Conservation (phyloP, 2,113 vertebrate genomes). For the Gymnorhina tibicen region DNA sequence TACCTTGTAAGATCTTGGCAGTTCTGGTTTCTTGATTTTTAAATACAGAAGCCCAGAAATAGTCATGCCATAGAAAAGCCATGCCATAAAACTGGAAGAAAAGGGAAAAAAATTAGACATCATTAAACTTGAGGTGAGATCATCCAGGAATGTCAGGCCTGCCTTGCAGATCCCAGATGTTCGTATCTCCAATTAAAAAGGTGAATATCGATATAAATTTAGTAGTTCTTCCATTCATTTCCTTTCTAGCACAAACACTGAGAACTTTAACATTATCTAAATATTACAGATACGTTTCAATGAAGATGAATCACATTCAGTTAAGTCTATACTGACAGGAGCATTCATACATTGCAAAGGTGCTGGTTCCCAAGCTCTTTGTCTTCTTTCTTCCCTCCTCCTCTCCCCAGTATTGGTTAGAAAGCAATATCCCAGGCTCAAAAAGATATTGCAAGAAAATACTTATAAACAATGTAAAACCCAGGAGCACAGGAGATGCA, state of each 20-base stretch:
- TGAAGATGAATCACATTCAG: background rate
- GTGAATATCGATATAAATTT: background rate
- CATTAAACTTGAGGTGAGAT: background rate
- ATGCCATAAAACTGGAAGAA: conserved; percentile 81
- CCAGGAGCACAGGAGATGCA: background rate
- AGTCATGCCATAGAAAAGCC: conserved; percentile 85
- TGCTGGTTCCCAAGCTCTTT: background rate
- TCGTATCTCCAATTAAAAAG: background rate
- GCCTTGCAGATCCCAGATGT: background rate
- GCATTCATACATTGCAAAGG: background rate
- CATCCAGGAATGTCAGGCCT: background rate
- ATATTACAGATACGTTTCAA: background rate
- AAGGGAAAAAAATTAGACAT: background rate
- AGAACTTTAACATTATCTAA: background rate
- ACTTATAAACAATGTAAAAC: background rate
- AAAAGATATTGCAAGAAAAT: background rate
- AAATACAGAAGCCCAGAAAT: conserved; percentile 84
- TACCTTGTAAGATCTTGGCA: conserved; percentile 82
- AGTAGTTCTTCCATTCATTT: background rate
- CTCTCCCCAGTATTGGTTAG: background rate
- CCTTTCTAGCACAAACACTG: background rate
- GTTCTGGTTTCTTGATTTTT: conserved; percentile 83
- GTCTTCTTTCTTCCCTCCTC: background rate
- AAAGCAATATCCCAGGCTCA: background rate
- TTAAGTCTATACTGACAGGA: background rate